Evolutionary conservation across 2,888 invertebrate genomes (phyloP).

Genomic region (Camponotus fellah): DNA sequence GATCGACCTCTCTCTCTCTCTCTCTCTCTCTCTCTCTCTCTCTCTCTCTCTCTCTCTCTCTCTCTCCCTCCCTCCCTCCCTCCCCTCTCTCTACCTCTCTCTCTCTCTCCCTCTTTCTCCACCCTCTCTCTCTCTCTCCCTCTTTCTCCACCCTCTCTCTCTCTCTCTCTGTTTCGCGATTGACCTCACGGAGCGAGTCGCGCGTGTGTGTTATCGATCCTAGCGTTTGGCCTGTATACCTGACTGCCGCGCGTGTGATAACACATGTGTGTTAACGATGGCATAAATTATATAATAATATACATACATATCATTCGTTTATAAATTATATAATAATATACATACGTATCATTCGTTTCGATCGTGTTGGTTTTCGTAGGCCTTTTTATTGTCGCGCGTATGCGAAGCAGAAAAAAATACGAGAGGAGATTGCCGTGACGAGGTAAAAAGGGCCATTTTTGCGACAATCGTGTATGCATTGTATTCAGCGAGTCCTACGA

Average conservation of each 20-base stretch:
- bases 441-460: slow-evolving; percentile 4
- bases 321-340: slow-evolving; percentile 46
- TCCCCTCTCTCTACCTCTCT: no score
- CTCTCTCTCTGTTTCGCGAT: background rate
- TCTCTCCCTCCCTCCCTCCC: background rate
- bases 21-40: background rate
- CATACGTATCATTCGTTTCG: slow-evolving; percentile 31
- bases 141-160: no score
- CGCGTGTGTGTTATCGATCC: slow-evolving; percentile 25
- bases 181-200: slow-evolving; percentile 5
- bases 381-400: slow-evolving; percentile 15
- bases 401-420: background rate
- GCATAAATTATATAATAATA: slow-evolving; percentile 44
- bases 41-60: background rate
- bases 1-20: background rate
- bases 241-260: slow-evolving; percentile 13
- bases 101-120: no score
- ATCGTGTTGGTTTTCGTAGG: background rate
- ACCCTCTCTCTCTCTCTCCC: no score
- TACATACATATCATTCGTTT: slow-evolving; percentile 16
- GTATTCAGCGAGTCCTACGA: background rate
- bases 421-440: background rate
- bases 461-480: background rate
- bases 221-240: slow-evolving; percentile 11
- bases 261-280: slow-evolving; percentile 43